These are phyloP conservation scores for Lepas anatifera DNA, from an alignment of 2,888 invertebrate species.

Conservation along the genomic window DNA sequence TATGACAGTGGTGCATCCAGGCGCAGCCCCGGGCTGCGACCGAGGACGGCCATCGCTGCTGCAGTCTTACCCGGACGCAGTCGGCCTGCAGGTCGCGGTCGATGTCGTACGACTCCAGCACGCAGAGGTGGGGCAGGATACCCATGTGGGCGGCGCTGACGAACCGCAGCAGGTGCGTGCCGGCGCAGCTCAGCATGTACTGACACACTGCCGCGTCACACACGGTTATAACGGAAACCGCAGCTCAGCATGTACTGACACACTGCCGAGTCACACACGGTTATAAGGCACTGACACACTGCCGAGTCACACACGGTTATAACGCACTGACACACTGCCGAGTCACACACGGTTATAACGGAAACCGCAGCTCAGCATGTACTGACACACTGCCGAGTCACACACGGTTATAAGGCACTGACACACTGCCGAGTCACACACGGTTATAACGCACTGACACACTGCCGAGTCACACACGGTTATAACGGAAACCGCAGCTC, in stretches of 20 bases:
- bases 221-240: not conserved
- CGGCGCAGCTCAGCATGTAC: not conserved
- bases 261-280: not conserved
- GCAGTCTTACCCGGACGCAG: slow-evolving; percentile 38
- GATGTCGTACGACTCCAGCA: slow-evolving; percentile 59
- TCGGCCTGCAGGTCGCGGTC: slow-evolving; percentile 61
- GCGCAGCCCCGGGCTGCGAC: no score
- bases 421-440: no score
- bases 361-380: no score
- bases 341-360: no score
- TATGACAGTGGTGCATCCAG: no score
- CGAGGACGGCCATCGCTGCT: no score
- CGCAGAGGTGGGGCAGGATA: slow-evolving; percentile 51
- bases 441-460: no score
- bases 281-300: not conserved
- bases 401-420: no score
- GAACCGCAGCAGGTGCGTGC: not conserved
- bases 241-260: not conserved
- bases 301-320: not conserved
- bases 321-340: no score
- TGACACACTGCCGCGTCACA: not conserved
- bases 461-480: no score
- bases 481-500: no score
- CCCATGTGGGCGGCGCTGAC: not conserved
- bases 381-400: no score